These are phyloP conservation scores for Leptura quadrifasciata DNA, from an alignment of 2,888 invertebrate species.

Conservation along the genomic window DNA sequence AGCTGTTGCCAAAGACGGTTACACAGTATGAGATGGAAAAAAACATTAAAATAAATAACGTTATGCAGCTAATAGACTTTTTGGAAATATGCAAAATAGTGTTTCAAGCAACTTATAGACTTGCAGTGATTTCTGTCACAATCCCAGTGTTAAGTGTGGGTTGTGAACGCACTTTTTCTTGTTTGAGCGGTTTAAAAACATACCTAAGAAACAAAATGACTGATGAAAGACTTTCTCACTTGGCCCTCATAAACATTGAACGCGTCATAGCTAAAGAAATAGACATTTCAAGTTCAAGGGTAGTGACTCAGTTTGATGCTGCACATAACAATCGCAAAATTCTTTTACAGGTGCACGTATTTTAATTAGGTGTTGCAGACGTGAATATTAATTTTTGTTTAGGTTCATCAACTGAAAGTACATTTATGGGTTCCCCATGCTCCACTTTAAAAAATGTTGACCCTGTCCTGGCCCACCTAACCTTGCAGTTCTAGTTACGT, in stretches of 20 bases:
- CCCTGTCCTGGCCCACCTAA: too few species aligned
- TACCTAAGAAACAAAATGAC: background rate
- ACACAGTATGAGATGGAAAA: background rate
- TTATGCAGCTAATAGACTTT: background rate
- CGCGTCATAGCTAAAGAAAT: background rate
- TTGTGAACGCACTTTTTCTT: background rate
- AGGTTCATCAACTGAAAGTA: too few species aligned
- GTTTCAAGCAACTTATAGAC: conserved; percentile 1
- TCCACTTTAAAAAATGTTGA: too few species aligned
- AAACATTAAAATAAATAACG: background rate
- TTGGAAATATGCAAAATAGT: background rate
- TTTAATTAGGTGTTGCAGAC: too few species aligned
- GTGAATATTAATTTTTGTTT: too few species aligned
- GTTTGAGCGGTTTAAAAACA: background rate
- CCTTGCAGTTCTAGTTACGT: too few species aligned
- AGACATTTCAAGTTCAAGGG: background rate
- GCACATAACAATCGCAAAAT: background rate
- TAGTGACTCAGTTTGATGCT: background rate
- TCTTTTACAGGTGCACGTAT: too few species aligned
- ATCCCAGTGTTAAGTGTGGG: background rate
- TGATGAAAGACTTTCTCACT: background rate
- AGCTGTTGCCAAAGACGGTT: background rate
- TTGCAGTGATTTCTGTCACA: background rate
- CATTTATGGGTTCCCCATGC: too few species aligned
- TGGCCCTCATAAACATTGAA: conserved; percentile 7